These are phyloP conservation scores for Chloroclystis v-ata DNA, from an alignment of 2,888 invertebrate genomes.

Conservation along the genomic window DNA sequence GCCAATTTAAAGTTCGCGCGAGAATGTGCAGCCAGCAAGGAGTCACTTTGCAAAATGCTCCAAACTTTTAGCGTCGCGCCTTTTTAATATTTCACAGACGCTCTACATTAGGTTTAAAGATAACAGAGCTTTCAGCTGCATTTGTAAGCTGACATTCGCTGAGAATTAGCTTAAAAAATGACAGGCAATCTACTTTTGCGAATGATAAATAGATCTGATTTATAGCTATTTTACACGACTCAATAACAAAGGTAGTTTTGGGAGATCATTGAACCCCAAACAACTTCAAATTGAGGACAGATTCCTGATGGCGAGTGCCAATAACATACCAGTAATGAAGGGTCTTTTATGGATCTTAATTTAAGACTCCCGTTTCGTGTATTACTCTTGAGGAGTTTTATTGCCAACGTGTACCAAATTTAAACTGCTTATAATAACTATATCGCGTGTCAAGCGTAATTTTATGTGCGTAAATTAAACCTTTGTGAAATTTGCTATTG, in stretches of 20 bases:
- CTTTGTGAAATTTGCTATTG: too few relatives aligned
- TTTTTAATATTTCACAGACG: constrained; percentile 73
- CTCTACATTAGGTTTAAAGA: constrained; percentile 68
- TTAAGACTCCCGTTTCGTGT: constrained; percentile 11
- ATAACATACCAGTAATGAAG: constrained; percentile 11
- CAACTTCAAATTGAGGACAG: constrained; percentile 33
- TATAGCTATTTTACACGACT: constrained; percentile 43
- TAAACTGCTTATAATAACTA: neutral
- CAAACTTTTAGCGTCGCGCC: constrained; percentile 54
- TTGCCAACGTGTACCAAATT: constrained; percentile 2
- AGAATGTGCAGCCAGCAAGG: constrained; percentile 66
- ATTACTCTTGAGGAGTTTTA: constrained; percentile 1
- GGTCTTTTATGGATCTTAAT: constrained; percentile 16
- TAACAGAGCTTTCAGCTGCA: constrained; percentile 71
- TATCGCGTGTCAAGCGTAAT: neutral
- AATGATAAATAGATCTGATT: constrained; percentile 46
- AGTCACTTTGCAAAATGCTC: constrained; percentile 74
- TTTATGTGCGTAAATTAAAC: too few relatives aligned
- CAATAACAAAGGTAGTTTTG: constrained; percentile 41
- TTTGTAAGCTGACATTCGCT: constrained; percentile 62
- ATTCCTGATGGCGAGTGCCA: constrained; percentile 12
- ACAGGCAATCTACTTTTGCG: constrained; percentile 50
- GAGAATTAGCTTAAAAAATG: constrained; percentile 51
- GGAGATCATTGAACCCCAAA: constrained; percentile 48
- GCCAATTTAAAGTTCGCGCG: constrained; percentile 33